phyloP scores from a whole-genome alignment of 2,797 vertebrate genomes.

The Loris lydekkerianus region DNA sequence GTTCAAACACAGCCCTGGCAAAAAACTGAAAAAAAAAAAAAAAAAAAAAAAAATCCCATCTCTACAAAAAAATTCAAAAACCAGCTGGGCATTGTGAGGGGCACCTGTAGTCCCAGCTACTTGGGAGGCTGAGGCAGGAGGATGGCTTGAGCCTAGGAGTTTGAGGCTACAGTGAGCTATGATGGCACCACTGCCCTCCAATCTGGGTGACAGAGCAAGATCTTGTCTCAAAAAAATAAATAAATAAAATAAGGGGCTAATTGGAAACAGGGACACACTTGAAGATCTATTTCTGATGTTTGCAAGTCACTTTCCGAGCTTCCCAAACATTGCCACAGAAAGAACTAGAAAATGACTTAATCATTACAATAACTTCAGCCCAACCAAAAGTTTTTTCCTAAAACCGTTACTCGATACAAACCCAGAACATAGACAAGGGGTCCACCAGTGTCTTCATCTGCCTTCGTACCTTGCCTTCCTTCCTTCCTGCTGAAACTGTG shows the following conservation, averaged over 20 bases:
- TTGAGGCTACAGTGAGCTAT: not conserved
- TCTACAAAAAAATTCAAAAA: not conserved
- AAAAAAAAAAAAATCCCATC: not conserved
- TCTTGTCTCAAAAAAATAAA: not conserved
- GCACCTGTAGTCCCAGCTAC: not conserved
- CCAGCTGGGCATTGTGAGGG: not conserved
- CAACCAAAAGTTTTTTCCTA: not conserved
- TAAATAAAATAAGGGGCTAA: not conserved
- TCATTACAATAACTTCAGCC: not conserved
- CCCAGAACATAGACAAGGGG: fast-evolving
- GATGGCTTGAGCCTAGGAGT: not conserved
- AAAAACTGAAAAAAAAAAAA: too few species aligned
- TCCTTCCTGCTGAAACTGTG: fast-evolving
- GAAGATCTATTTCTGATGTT: not conserved
- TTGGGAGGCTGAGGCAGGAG: not conserved
- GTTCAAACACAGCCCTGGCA: too few species aligned
- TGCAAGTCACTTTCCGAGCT: not conserved
- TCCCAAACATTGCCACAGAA: not conserved
- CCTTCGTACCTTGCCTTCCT: fast-evolving
- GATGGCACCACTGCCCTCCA: not conserved
- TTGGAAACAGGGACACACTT: fast-evolving
- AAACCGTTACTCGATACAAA: fast-evolving
- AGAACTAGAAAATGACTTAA: not conserved
- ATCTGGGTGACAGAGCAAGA: not conserved
- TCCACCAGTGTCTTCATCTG: not conserved